These are phyloP conservation scores for Alouatta palliata DNA, from an alignment of 2,113 vertebrate genomes.

Conservation along the genomic window DNA sequence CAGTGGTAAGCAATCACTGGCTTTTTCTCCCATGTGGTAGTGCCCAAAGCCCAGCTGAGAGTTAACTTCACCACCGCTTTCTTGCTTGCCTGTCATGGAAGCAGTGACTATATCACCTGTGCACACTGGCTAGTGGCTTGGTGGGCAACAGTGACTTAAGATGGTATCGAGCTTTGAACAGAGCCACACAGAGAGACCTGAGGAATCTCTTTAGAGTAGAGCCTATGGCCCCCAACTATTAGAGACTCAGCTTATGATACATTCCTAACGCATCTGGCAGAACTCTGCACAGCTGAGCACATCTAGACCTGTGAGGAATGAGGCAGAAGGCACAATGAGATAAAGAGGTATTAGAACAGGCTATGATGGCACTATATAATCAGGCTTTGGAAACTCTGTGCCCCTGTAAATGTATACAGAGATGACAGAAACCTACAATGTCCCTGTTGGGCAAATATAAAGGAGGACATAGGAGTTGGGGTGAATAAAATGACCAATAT, in stretches of 20 bases:
- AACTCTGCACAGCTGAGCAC: background rate
- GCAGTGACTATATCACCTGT: fast-evolving
- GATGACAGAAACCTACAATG: background rate
- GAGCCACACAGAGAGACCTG: background rate
- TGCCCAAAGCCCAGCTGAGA: background rate
- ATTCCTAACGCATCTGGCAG: background rate
- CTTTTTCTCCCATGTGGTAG: background rate
- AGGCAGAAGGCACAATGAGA: background rate
- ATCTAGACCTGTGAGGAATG: background rate
- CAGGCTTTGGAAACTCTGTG: background rate
- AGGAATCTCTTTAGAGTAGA: background rate
- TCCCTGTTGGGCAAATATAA: background rate
- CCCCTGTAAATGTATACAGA: background rate
- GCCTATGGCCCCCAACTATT: no score
- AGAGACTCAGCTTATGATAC: background rate
- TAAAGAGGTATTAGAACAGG: background rate
- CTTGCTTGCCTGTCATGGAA: background rate
- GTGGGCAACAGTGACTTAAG: background rate
- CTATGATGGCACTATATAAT: background rate
- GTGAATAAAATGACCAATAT: background rate
- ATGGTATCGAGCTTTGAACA: background rate
- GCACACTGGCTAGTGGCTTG: background rate
- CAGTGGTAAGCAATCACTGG: background rate
- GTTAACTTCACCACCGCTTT: background rate
- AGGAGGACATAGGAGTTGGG: background rate